Percentiles rank a stretch among this genome's conserved stretches.
These are phyloP conservation scores for Thereuonema tuberculata DNA, from an alignment of 1,140 invertebrate genomes.

Conservation along the genomic window DNA sequence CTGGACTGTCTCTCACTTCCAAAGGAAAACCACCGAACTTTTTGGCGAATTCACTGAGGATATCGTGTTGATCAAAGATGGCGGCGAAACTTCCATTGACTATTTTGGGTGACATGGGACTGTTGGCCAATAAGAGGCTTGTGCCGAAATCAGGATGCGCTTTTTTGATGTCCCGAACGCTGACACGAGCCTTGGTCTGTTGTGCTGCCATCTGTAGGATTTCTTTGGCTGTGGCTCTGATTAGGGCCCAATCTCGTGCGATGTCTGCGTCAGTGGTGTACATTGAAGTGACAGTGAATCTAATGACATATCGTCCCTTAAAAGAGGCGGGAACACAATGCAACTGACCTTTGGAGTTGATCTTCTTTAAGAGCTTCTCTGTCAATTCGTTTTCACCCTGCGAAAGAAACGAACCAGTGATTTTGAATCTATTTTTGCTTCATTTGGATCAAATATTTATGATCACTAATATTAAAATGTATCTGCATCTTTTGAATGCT, in stretches of 20 bases:
- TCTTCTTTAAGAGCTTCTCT: constrained; percentile 36
- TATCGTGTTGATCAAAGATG: constrained; percentile 76
- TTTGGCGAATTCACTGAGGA: constrained; percentile 57
- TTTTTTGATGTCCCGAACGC: constrained; percentile 26
- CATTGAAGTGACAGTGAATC: constrained; percentile 83
- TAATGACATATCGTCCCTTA: constrained; percentile 70
- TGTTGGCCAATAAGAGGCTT: constrained; percentile 75
- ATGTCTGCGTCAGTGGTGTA: constrained; percentile 80
- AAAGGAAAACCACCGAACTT: constrained; percentile 51
- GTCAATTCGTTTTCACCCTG: constrained; percentile 39
- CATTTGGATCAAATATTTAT: no score
- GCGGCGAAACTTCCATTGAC: constrained; percentile 93
- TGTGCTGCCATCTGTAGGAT: constrained; percentile 34
- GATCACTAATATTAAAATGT: no score
- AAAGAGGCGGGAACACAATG: constrained; percentile 38
- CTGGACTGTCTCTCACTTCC: constrained; percentile 32
- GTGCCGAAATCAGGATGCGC: constrained; percentile 73
- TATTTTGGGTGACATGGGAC: constrained; percentile 92
- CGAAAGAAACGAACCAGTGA: constrained; percentile 6
- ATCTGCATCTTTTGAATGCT: no score
- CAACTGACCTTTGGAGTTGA: constrained; percentile 39
- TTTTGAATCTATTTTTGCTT: no score
- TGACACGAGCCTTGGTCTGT: constrained; percentile 14
- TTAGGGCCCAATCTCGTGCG: constrained; percentile 72
- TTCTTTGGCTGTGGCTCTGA: constrained; percentile 57